Conservation (phyloP, 2,113 vertebrate species). For the Spea multiplicata region DNA sequence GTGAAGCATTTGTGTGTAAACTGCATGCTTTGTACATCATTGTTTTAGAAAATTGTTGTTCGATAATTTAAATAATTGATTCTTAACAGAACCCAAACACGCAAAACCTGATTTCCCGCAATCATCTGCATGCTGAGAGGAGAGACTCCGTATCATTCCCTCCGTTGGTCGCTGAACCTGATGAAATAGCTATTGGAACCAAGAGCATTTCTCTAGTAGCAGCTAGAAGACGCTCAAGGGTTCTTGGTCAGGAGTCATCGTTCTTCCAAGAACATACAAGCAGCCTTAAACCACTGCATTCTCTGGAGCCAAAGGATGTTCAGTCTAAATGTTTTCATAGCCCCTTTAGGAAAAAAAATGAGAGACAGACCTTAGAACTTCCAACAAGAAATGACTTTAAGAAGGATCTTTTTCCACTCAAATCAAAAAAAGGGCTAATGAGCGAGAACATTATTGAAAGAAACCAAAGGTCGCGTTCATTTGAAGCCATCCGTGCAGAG, state of each 20-base stretch:
- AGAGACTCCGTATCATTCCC: constrained; percentile 28
- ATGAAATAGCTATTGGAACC: constrained; percentile 58
- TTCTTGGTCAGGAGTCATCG: constrained; percentile 10
- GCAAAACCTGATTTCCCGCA: constrained; percentile 34
- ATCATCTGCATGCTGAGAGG: background rate
- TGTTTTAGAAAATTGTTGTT: too few relatives aligned
- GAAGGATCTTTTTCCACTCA: background rate
- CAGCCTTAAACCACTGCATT: constrained; percentile 21
- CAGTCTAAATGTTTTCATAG: constrained; percentile 17
- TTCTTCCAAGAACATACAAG: constrained; percentile 23
- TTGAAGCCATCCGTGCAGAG: constrained; percentile 44
- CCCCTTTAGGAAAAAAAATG: background rate
- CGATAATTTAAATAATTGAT: background rate
- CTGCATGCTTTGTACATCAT: too few relatives aligned
- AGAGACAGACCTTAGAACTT: constrained; percentile 5
- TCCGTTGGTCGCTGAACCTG: constrained; percentile 51
- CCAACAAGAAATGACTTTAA: constrained; percentile 32
- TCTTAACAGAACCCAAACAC: constrained; percentile 30
- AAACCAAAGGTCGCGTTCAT: constrained; percentile 50
- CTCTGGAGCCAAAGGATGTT: constrained; percentile 10
- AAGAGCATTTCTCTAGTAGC: constrained; percentile 64
- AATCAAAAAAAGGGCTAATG: constrained; percentile 13
- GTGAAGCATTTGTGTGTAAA: background rate
- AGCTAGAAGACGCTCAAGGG: constrained; percentile 50
- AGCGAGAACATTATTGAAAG: constrained; percentile 43